Conservation (phyloP, 2,113 vertebrate species). For the Ranitomeya imitator region DNA sequence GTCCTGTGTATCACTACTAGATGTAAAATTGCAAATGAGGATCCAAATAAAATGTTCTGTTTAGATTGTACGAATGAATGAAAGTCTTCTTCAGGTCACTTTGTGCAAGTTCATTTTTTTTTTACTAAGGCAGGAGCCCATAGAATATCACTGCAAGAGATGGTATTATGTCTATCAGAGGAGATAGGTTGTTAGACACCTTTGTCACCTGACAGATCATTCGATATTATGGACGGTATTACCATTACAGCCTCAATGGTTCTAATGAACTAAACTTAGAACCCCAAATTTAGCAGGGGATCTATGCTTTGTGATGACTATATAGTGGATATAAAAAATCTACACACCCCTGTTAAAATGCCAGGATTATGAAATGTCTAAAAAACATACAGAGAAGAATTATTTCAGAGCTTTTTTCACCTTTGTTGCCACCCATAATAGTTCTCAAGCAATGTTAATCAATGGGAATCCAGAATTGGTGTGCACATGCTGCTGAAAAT, state of each 20-base stretch:
- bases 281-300: no score
- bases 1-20: conserved; percentile 24
- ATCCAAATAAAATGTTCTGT: neutral
- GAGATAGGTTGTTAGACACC: neutral
- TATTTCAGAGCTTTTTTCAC: no score
- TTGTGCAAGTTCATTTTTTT: neutral
- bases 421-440: no score
- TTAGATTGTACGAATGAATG: neutral
- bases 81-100: neutral
- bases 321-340: no score
- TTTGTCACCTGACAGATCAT: neutral
- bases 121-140: neutral
- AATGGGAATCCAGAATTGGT: no score
- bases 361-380: no score
- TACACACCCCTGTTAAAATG: no score
- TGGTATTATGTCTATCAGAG: neutral
- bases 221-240: neutral
- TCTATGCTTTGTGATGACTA: no score
- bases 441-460: no score
- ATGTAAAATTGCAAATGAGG: neutral
- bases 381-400: no score
- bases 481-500: no score
- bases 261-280: no score
- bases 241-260: neutral
- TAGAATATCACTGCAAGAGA: neutral